A percentile compares a stretch with the other conserved stretches of the same genome.
These are phyloP conservation scores for Morinoia aosen DNA, from an alignment of 2,888 invertebrate species.

Conservation along the genomic window DNA sequence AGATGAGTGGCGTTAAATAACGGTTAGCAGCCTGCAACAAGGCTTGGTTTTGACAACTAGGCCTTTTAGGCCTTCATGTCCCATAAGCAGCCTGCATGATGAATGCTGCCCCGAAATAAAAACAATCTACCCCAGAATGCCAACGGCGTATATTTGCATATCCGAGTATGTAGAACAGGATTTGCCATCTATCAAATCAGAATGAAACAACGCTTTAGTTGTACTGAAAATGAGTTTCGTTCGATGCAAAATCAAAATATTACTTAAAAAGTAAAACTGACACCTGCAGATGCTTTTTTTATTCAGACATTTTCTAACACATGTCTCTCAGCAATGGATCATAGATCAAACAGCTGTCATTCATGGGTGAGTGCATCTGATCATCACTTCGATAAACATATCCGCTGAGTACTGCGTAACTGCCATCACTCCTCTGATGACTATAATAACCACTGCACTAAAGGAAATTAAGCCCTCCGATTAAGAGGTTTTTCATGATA, in stretches of 20 bases:
- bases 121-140: not conserved
- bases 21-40: not conserved
- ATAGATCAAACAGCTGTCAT: not conserved
- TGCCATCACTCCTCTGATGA: not conserved
- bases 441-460: not conserved
- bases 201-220: not conserved
- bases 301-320: not conserved
- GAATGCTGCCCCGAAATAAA: not conserved
- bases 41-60: slow-evolving; percentile 2
- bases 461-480: not conserved
- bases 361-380: not conserved
- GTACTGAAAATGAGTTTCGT: not conserved
- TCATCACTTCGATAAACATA: not conserved
- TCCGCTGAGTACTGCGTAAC: not conserved
- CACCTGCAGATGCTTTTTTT: not conserved
- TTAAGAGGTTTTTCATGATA: not conserved
- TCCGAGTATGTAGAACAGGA: not conserved
- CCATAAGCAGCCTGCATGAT: not conserved
- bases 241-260: not conserved
- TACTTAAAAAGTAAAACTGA: not conserved
- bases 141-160: not conserved
- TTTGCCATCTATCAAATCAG: not conserved
- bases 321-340: not conserved
- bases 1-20: not conserved
- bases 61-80: not conserved